Evolutionary conservation across 2,797 vertebrate species (phyloP).

Genomic region (Mormyrus proboscirostris): DNA sequence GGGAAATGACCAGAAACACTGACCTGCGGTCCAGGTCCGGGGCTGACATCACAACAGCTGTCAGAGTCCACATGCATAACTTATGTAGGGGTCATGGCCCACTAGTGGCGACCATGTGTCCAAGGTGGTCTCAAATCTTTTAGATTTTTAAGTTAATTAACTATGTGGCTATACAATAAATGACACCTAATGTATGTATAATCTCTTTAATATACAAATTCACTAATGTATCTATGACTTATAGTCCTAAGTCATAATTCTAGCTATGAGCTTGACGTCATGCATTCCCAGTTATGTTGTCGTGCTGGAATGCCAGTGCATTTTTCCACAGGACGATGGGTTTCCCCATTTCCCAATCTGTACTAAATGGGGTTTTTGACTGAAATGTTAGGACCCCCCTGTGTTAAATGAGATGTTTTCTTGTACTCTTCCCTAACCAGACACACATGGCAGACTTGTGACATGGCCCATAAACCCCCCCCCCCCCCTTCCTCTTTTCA

Average conservation of each 20-base stretch:
- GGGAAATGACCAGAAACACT: neutral
- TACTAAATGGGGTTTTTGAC: neutral
- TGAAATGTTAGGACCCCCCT: neutral
- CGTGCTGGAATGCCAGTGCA: neutral
- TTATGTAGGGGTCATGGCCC: neutral
- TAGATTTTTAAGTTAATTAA: neutral
- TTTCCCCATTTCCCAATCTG: neutral
- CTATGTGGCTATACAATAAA: neutral
- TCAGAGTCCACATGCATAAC: neutral
- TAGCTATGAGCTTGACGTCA: neutral
- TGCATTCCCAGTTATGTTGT: neutral
- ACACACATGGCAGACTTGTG: constrained; percentile 45
- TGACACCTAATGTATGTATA: neutral
- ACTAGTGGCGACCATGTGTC: neutral
- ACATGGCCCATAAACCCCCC: constrained; percentile 26
- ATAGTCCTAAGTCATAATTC: neutral
- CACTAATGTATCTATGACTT: neutral
- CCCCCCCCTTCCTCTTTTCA: constrained; percentile 15
- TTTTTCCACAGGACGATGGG: neutral
- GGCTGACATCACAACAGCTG: neutral
- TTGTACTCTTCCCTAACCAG: constrained; percentile 15
- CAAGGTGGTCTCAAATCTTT: neutral
- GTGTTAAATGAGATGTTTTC: constrained; percentile 12
- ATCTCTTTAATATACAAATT: neutral
- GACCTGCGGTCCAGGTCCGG: neutral